Conservation (phyloP, 2,797 vertebrate genomes). For the Myotis pilosus region DNA sequence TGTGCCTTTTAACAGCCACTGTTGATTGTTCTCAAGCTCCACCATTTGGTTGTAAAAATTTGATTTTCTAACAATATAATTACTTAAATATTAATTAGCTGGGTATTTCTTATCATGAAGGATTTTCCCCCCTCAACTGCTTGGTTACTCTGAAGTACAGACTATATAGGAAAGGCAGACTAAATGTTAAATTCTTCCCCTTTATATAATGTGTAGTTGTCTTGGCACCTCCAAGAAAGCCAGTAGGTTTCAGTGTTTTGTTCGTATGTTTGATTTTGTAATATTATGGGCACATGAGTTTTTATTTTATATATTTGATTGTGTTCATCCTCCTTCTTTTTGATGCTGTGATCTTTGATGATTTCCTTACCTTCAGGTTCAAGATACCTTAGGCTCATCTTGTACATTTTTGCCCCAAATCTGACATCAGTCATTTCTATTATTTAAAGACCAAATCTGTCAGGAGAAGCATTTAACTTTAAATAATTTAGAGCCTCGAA, state of each 20-base stretch:
- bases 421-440: neutral
- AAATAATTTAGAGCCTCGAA: neutral
- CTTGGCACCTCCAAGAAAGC: neutral
- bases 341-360: neutral
- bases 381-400: neutral
- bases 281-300: neutral
- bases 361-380: neutral
- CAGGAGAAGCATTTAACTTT: neutral
- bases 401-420: neutral
- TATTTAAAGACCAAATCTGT: neutral
- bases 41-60: neutral
- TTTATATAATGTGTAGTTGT: neutral
- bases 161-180: neutral
- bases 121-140: neutral
- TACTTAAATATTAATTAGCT: neutral
- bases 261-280: neutral
- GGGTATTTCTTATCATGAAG: neutral
- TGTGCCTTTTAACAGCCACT: neutral
- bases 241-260: neutral
- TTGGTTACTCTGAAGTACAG: neutral
- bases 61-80: neutral
- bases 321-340: neutral
- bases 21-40: neutral
- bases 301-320: neutral
- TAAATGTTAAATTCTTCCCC: neutral